These are phyloP conservation scores for Diogma glabrata DNA, from an alignment of 2,888 invertebrate species.

Conservation along the genomic window DNA sequence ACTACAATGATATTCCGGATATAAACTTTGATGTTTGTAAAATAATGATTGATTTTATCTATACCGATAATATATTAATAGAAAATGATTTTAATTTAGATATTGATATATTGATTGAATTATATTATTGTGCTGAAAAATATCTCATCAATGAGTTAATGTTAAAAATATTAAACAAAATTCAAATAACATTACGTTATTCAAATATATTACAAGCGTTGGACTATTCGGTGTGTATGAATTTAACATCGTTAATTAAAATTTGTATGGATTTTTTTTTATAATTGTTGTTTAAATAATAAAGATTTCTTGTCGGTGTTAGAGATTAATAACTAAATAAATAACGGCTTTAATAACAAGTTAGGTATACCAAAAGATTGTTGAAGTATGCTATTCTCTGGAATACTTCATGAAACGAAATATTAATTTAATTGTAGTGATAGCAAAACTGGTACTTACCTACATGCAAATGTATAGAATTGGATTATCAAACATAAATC, in stretches of 20 bases:
- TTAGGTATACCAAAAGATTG: too few species aligned
- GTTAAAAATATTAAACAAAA: slow-evolving; percentile 25
- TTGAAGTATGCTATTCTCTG: too few species aligned
- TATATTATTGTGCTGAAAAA: slow-evolving; percentile 35
- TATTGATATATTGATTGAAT: slow-evolving; percentile 31
- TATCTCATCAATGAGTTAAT: slow-evolving; percentile 31
- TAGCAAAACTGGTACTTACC: too few species aligned
- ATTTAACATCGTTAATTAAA: slow-evolving; percentile 27
- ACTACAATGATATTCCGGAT: slow-evolving; percentile 39
- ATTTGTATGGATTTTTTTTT: slow-evolving; percentile 31
- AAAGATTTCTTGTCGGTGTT: slow-evolving; percentile 27
- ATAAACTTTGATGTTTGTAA: slow-evolving; percentile 35
- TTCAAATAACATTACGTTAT: slow-evolving; percentile 30
- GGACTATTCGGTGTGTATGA: slow-evolving; percentile 31
- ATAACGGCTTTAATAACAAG: too few species aligned
- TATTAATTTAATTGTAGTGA: too few species aligned
- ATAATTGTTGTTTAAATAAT: slow-evolving; percentile 28
- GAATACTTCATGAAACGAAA: too few species aligned
- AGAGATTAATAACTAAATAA: too few species aligned
- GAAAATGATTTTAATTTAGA: slow-evolving; percentile 6
- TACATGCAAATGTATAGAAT: too few species aligned
- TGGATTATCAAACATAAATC: too few species aligned
- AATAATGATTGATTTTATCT: slow-evolving; percentile 32
- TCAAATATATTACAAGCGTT: slow-evolving; percentile 33
- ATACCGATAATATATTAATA: slow-evolving; percentile 23